Percentiles rank a stretch among this genome's conserved stretches.
phyloP scores from a whole-genome alignment of 2,797 vertebrate genomes.

The Linurgus olivaceus region DNA sequence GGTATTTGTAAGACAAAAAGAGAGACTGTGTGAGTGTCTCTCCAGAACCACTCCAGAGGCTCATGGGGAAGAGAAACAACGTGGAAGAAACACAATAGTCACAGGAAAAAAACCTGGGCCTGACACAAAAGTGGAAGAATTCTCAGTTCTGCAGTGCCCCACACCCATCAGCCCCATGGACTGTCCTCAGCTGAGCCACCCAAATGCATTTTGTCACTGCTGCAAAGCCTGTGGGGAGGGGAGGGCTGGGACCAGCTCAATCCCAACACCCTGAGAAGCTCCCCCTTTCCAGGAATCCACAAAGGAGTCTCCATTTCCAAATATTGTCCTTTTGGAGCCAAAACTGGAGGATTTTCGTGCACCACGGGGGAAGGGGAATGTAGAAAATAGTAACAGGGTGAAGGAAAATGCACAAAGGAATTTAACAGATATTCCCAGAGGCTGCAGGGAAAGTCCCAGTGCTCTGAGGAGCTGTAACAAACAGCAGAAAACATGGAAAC shows the following conservation, averaged over 20 bases:
- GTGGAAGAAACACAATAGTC: rapidly evolving
- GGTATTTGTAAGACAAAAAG: neutral
- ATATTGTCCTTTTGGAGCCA: neutral
- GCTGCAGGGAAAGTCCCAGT: neutral
- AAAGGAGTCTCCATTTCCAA: rapidly evolving
- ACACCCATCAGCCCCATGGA: rapidly evolving
- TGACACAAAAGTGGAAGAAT: neutral
- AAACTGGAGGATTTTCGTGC: neutral
- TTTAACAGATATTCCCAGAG: neutral
- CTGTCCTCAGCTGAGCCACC: neutral
- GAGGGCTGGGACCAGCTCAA: neutral
- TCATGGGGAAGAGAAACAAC: rapidly evolving
- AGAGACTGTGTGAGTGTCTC: neutral
- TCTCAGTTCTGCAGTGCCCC: neutral
- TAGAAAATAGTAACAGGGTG: neutral
- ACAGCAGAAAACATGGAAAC: neutral
- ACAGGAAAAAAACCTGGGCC: neutral
- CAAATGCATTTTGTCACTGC: neutral
- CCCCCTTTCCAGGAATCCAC: neutral
- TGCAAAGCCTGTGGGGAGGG: neutral
- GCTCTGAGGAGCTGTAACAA: neutral
- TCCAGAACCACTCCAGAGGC: neutral
- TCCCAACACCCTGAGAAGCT: rapidly evolving
- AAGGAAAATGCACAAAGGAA: neutral
- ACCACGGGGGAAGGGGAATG: neutral